Conservation (phyloP, 2,113 vertebrate species). For the Sorex araneus region DNA sequence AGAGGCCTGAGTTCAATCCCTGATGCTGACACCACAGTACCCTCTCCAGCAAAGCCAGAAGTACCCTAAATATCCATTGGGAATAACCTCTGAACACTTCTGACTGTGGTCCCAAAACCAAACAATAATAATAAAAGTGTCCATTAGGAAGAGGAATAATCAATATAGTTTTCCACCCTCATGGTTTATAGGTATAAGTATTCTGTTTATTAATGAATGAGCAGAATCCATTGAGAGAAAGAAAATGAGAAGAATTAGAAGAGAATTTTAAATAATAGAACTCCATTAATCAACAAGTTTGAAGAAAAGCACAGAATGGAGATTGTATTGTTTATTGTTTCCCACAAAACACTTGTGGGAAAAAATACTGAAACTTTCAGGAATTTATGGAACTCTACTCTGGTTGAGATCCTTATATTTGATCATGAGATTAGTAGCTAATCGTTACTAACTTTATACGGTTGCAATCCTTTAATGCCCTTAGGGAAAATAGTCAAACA, state of each 20-base stretch:
- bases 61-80: no score
- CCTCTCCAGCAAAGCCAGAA: no score
- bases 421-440: slow-evolving; percentile 32
- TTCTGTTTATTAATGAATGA: slow-evolving; percentile 1
- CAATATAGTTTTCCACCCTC: no score
- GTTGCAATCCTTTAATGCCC: slow-evolving; percentile 44
- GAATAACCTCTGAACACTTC: no score
- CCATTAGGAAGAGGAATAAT: background rate
- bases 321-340: slow-evolving; percentile 9
- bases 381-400: slow-evolving; percentile 15
- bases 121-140: background rate
- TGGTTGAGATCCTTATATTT: slow-evolving; percentile 57
- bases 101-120: no score
- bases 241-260: slow-evolving; percentile 23
- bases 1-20: background rate
- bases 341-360: slow-evolving; percentile 21
- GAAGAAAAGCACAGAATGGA: background rate
- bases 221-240: background rate
- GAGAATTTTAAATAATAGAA: slow-evolving; percentile 13
- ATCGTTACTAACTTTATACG: slow-evolving; percentile 46
- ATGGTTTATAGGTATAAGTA: slow-evolving; percentile 9
- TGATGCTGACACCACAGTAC: no score
- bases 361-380: background rate
- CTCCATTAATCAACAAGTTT: background rate
- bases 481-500: slow-evolving; percentile 50